Base-by-base conservation (phyloP, 2,888 invertebrate species). In the Hirtodrosophila confusa region DNA sequence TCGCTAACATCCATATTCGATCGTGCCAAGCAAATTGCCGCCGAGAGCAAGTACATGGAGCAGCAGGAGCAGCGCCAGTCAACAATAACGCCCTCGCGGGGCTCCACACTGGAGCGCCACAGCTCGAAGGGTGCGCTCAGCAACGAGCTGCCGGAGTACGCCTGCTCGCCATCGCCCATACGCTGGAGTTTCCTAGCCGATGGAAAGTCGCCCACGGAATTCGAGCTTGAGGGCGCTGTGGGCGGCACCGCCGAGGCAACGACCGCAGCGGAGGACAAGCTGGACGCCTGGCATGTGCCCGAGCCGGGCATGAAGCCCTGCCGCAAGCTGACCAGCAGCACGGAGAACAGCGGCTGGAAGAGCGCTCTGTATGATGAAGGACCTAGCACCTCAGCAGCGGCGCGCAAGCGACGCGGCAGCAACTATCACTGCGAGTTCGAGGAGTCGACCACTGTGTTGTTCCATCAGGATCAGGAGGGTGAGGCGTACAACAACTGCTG, bases 121-220 rank as follows among this genome's bases (percentile, higher is more conserved):
- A 84, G 88, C 45, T 91, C 90, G 35, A 91, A 91, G 63, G 91
- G 90, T 24, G 85, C 89, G 7, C 69, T 89, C 37, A 88, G 89
- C 74, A 89, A 88, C 61, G 90, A 91, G 48, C 78, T 92, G 57
- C 91, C 91, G 6, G 92, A 91, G 33, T 91, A 91, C 64, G 91
- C 91, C 27, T 91, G 91, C 64, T 91, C 91, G 7, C 91, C 92
- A 4, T 92, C 92, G 31, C 91, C 92, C 47, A 91, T 92, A 37
- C 90, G 91, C 66, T 92, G 92, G 92, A 91, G 91, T 48, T 92
- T 91, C 62, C 69, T 91, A 35, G 91, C 91, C 45, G 91, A 90
- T 56, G 90, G 89, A 40, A 90, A 90, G 35, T 90, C 91, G 0
- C 89, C 90, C 4, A 89, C 89, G 3, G 91, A 74, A 0, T 48